phyloP scores from a whole-genome alignment of 2,113 vertebrate species.

The Pristiophorus japonicus region DNA sequence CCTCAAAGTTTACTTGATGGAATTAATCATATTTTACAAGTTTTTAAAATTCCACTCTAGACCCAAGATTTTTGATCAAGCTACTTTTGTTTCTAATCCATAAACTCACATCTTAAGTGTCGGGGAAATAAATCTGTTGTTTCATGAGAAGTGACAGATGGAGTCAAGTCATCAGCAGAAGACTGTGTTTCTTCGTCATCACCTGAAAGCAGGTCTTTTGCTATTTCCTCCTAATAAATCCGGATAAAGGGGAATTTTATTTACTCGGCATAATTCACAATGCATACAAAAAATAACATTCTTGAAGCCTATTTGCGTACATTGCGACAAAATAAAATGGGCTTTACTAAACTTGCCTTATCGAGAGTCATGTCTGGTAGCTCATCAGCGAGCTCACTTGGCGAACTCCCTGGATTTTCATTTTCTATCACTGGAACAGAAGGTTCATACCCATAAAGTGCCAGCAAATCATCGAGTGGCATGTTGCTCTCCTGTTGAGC shows the following conservation, averaged over 20 bases:
- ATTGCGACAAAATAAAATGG: slow-evolving; percentile 39
- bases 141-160: slow-evolving; percentile 93
- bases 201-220: slow-evolving; percentile 93
- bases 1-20: neutral
- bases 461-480: slow-evolving; percentile 88
- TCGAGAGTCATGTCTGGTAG: slow-evolving; percentile 97
- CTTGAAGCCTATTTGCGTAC: neutral
- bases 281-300: neutral
- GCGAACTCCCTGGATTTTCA: slow-evolving; percentile 85
- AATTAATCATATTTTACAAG: neutral
- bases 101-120: slow-evolving; percentile 83
- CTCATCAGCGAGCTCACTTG: slow-evolving; percentile 89
- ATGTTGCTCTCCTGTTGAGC: slow-evolving; percentile 83
- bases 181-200: slow-evolving; percentile 98
- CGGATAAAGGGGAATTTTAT: slow-evolving; percentile 10
- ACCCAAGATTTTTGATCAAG: neutral
- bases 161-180: slow-evolving; percentile 93
- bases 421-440: slow-evolving; percentile 66
- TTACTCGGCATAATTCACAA: neutral
- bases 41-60: neutral
- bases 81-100: neutral
- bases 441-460: slow-evolving; percentile 90
- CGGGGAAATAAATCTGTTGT: slow-evolving; percentile 93
- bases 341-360: slow-evolving; percentile 65
- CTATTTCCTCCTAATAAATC: slow-evolving; percentile 82